Evolutionary conservation across 92 coral and sea anemone genomes (phyloP), one percentile per base, ranked within the genome.

Genomic region (Porites divaricata): DNA sequence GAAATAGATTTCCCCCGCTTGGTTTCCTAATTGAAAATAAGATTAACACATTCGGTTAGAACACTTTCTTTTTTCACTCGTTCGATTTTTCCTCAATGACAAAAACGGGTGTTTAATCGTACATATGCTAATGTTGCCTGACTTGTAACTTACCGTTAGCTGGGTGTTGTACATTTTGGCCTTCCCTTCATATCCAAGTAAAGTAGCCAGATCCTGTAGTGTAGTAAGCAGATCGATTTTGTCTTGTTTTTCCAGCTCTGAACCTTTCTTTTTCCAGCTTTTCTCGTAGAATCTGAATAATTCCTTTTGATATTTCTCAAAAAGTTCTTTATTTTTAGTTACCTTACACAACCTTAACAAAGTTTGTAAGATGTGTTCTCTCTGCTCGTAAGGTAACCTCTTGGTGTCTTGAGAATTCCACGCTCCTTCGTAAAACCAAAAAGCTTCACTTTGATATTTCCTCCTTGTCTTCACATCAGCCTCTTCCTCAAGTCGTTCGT

Each of bases 381-480:
- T 80, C 41, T 53, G 9, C 13, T 12, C 7, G 4, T 22, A 23
- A 21, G 76, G 84, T 0, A 80, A 45, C 58, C 21, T 69, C 56
- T 69, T 69, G 11, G 68, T 80, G 58, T 80, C 69, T 0, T 76
- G 76, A 1, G 84, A 80, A n/a, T 83, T 74, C 86, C 86, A 83
- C 0, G 80, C 79, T 19, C 86, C 80, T 20, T 72, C 72, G 61
- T 83, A 83, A 52, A 72, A 83, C 79, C 70, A 83, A 51, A 83
- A 72, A 4, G 79, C 86, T 48, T 83, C 86, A 8, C 1, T 20
- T 53, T 72, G 52, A 62, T 83, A 83, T 25, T 62, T 83, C 49
- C 22, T 24, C 56, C 10, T 61, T 35, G 72, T 74, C 49, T 83
- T 26, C 5, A 41, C 21, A 3, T 83, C 86, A 20, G 4, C 54